Conservation (phyloP, 2,797 vertebrate species). For the Rhinoraja longicauda region DNA sequence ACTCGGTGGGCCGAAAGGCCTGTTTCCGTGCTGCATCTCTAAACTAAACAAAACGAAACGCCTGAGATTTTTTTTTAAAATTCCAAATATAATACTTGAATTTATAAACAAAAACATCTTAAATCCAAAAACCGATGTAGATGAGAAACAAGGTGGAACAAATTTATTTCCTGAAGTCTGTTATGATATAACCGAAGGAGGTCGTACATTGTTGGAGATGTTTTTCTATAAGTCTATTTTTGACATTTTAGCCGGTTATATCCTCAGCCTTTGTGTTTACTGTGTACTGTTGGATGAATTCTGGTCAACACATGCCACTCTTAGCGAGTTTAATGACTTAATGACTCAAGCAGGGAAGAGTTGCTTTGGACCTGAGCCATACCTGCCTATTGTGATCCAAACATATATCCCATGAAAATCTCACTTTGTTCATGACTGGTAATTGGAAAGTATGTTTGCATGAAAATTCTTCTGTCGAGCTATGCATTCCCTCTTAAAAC, state of each 20-base stretch:
- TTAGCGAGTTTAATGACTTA: background rate
- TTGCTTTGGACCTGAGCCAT: background rate
- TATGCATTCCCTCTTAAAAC: background rate
- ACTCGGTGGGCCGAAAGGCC: too few species aligned
- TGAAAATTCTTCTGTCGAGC: background rate
- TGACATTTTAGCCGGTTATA: background rate
- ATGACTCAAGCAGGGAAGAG: background rate
- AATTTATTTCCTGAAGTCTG: background rate
- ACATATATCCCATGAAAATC: background rate
- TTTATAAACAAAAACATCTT: too few species aligned
- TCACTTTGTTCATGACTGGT: background rate
- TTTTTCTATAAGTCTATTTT: background rate
- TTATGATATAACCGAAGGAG: background rate
- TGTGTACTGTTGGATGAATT: background rate
- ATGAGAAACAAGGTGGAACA: too few species aligned
- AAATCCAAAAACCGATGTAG: too few species aligned
- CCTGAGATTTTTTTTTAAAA: too few species aligned
- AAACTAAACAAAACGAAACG: too few species aligned
- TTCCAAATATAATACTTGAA: too few species aligned
- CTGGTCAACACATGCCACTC: background rate
- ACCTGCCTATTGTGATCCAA: background rate
- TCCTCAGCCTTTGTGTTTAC: background rate
- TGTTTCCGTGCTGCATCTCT: too few species aligned
- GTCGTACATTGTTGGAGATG: background rate
- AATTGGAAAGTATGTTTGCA: background rate